Evolutionary conservation across 2,113 vertebrate species (phyloP).

Genomic region (Plestiodon gilberti): DNA sequence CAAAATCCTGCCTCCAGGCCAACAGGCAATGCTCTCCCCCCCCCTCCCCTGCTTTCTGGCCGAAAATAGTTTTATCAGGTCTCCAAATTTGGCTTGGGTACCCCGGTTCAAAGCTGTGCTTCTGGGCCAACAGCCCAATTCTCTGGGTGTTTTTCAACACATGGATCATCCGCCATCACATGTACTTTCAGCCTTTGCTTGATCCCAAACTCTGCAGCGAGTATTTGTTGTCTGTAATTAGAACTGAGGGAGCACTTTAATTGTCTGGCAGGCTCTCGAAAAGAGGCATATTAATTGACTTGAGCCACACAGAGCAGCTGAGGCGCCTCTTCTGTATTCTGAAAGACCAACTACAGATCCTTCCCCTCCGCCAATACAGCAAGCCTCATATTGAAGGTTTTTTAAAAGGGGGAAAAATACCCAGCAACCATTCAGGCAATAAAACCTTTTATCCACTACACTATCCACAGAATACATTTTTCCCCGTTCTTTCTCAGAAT

Average conservation of each 20-base stretch:
- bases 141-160: too few species aligned
- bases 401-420: background rate
- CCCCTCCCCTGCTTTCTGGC: too few species aligned
- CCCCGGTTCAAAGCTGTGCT: too few species aligned
- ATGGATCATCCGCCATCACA: background rate
- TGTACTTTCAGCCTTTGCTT: background rate
- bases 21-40: too few species aligned
- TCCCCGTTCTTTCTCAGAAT: background rate
- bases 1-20: too few species aligned
- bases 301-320: background rate
- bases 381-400: background rate
- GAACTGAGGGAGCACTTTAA: conserved; percentile 29
- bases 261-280: conserved; percentile 25
- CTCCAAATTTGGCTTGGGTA: too few species aligned
- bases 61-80: too few species aligned
- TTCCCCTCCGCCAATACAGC: background rate
- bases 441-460: background rate
- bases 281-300: conserved; percentile 13
- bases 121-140: too few species aligned
- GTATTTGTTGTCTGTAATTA: background rate
- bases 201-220: background rate
- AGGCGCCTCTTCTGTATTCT: conserved; percentile 22
- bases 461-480: background rate
- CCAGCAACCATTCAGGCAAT: background rate
- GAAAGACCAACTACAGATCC: background rate